These are phyloP conservation scores for Bubalus kerabau DNA, from an alignment of 2,113 vertebrate genomes.

Conservation along the genomic window DNA sequence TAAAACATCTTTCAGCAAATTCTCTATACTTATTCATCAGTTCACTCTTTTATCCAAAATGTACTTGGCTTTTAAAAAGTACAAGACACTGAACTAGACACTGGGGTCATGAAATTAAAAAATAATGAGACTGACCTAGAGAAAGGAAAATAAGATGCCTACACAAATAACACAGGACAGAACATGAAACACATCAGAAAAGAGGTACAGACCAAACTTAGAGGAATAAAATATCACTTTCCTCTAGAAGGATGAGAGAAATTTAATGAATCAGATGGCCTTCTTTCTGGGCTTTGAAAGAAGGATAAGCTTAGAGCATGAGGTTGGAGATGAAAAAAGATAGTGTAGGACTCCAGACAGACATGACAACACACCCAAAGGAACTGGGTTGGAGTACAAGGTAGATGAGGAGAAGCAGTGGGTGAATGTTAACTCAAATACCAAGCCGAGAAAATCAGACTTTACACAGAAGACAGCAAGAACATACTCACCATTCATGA, in stretches of 20 bases:
- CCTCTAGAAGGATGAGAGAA: not conserved
- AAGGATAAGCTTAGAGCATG: not conserved
- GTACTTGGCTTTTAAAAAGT: not conserved
- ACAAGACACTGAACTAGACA: not conserved
- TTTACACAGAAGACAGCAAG: not conserved
- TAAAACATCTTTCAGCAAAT: not conserved
- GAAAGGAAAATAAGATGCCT: not conserved
- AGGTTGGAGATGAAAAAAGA: not conserved
- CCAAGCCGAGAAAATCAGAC: not conserved
- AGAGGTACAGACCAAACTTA: not conserved
- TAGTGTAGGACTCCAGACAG: not conserved
- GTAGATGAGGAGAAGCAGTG: not conserved
- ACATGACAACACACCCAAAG: not conserved
- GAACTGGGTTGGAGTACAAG: not conserved
- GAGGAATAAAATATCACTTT: not conserved
- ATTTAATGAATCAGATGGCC: not conserved
- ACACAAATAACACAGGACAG: not conserved
- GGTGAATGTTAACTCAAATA: not conserved
- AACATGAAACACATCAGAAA: not conserved
- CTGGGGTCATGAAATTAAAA: not conserved
- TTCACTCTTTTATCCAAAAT: not conserved
- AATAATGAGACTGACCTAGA: not conserved
- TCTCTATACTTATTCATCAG: not conserved
- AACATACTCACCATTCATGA: not conserved
- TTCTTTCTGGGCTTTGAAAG: not conserved